Conservation (phyloP, 2,888 invertebrate species). For the Liopterus haemorrhoidalis region DNA sequence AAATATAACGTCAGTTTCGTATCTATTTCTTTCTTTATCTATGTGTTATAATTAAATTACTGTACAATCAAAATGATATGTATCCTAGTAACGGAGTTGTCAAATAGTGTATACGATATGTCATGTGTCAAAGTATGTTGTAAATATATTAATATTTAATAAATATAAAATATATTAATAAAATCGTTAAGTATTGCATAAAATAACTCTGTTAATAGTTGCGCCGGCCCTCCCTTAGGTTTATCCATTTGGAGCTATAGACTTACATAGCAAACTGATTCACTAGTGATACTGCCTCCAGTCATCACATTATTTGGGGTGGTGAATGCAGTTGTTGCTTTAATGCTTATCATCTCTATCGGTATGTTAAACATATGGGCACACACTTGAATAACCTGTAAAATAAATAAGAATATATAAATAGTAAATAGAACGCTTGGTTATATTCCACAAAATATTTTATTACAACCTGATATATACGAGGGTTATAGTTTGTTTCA, state of each 20-base stretch:
- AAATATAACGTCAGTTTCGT: no score
- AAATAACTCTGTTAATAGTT: background rate
- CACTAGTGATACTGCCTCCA: constrained; percentile 43
- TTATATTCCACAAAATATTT: no score
- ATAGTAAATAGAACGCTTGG: no score
- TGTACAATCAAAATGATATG: no score
- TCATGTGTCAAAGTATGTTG: no score
- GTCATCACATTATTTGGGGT: constrained; percentile 43
- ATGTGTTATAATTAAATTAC: no score
- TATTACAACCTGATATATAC: background rate
- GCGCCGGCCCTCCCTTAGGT: background rate
- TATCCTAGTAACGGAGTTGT: no score
- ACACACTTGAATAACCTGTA: constrained; percentile 43
- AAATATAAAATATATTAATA: constrained; percentile 1
- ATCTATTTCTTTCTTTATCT: no score
- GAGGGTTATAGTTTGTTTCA: background rate
- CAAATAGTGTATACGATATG: no score
- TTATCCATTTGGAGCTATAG: background rate
- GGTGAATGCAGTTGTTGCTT: constrained; percentile 41
- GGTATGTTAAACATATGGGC: constrained; percentile 47
- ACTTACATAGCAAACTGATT: constrained; percentile 38
- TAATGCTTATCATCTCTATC: constrained; percentile 43
- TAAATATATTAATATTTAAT: constrained; percentile 3
- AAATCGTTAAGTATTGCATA: background rate
- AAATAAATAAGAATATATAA: no score